Base-by-base conservation (phyloP, 2,888 invertebrate genomes). In the Tupiocoris notatus region DNA sequence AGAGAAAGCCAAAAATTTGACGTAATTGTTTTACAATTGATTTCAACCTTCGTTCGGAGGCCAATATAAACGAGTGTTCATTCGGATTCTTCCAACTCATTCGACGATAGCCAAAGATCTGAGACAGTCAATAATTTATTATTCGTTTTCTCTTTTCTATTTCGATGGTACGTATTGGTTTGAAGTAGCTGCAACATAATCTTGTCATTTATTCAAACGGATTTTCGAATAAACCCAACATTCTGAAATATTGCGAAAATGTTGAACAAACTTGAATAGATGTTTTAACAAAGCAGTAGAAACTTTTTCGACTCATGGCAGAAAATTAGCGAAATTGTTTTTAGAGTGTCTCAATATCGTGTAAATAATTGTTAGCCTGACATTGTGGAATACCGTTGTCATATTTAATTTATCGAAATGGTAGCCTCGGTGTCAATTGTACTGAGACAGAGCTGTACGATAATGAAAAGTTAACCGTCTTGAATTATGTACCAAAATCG, bases 101-200 rank as follows among this genome's bases (percentile, higher is more conserved):
- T 39, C 39, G 39, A 39, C 39, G 39, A 39, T 39, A 75, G 71
- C 68, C 75, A 68, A 63, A 75, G 74, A 70, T 65, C 12, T 39
- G 65, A 66, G 39, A 24, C 70, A 77, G 71, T 77, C 77, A 76
- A 62, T 76, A 61, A 67, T 77, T 74, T 77, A 67, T 75, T 66
- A 66, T 66, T 66, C 18, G 23, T 68, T 12, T 59, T 16, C 9
- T n/a, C 9, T 58, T 73, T 62, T 74, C 39, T 62, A 7, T 39
- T 74, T 63, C 16, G 6, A 17, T 63, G 23, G 54, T 63, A 23
- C 54, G 59, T 17, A 9, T 68, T 18, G 16, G 62, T 22, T 63
- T 23, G 56, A 64, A 73, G 73, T 73, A 73, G 73, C 73, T 73
- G 73, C 73, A 73, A 73, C 73, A 73, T 73, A 17, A 63, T 62